A percentile compares a stretch with the other conserved stretches of the same genome.
These are phyloP conservation scores for Caenorhabditis macrosperma DNA, from an alignment of 2,888 invertebrate genomes.

Conservation along the genomic window DNA sequence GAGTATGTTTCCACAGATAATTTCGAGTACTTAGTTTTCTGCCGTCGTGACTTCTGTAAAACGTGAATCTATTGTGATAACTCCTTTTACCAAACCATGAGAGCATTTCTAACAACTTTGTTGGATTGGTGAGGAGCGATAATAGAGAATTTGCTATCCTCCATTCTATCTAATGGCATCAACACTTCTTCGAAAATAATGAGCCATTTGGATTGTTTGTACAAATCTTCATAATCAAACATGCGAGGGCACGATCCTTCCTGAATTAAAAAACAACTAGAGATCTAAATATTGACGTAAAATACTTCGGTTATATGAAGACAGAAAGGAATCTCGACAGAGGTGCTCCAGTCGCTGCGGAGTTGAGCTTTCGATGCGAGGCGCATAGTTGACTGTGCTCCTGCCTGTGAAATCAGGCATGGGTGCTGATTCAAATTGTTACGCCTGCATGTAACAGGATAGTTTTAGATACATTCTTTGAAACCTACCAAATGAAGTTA, in stretches of 20 bases:
- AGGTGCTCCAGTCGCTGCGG: slow-evolving; percentile 44
- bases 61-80: not conserved
- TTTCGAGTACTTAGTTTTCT: slow-evolving; percentile 25
- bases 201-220: slow-evolving; percentile 53
- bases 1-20: not conserved
- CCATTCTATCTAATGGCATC: slow-evolving; percentile 42
- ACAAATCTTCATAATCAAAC: slow-evolving; percentile 53
- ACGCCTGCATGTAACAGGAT: too few relatives aligned
- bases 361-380: slow-evolving; percentile 38
- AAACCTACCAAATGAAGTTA: slow-evolving; percentile 33
- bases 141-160: slow-evolving; percentile 28
- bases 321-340: slow-evolving; percentile 60
- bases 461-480: not conserved
- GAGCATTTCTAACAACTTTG: slow-evolving; percentile 40
- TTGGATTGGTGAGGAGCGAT: slow-evolving; percentile 54
- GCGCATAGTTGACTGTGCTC: slow-evolving; percentile 58
- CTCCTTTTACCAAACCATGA: slow-evolving; percentile 18
- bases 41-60: slow-evolving; percentile 45
- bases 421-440: slow-evolving; percentile 49
- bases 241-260: slow-evolving; percentile 48
- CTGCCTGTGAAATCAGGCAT: slow-evolving; percentile 56
- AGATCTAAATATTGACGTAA: not conserved
- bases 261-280: slow-evolving; percentile 8
- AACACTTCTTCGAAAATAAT: slow-evolving; percentile 53
- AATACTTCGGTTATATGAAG: slow-evolving; percentile 45